Evolutionary conservation across 1,140 invertebrate species (phyloP).

Genomic region (Lordiphosa clarofinis): DNA sequence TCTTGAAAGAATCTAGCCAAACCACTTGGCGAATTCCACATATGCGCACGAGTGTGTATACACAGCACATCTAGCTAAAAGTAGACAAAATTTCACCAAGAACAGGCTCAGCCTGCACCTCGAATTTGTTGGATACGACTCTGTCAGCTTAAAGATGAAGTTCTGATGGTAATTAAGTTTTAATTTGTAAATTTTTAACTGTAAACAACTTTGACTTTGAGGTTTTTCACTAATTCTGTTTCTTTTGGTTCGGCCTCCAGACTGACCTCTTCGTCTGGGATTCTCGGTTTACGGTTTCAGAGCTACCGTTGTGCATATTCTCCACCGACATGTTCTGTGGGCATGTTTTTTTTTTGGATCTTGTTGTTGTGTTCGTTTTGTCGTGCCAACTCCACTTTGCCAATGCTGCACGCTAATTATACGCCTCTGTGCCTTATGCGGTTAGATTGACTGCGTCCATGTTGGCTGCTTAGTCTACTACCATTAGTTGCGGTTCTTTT

Average conservation of each 20-base stretch:
- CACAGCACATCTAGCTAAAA: constrained; percentile 20
- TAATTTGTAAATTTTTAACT: constrained; percentile 47
- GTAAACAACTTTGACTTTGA: constrained; percentile 53
- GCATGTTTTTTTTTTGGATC: constrained; percentile 13
- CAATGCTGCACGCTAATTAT: constrained; percentile 70
- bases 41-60: constrained; percentile 16
- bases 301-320: constrained; percentile 9
- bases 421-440: constrained; percentile 74
- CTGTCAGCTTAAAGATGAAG: constrained; percentile 3
- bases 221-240: constrained; percentile 25
- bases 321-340: constrained; percentile 12
- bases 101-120: constrained; percentile 50
- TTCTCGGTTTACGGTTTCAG: constrained; percentile 46
- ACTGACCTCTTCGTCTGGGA: constrained; percentile 57
- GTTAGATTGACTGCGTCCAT: constrained; percentile 28
- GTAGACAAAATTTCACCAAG: constrained; percentile 67
- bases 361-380: constrained; percentile 28
- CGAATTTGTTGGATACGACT: constrained; percentile 39
- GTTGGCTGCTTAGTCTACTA: constrained; percentile 18
- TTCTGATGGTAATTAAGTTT: constrained; percentile 64
- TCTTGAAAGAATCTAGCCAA: constrained; percentile 72
- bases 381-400: constrained; percentile 1
- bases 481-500: constrained; percentile 55
- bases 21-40: constrained; percentile 73
- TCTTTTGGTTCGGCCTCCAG: constrained; percentile 47